These are phyloP conservation scores for Chloropsis hardwickii DNA, from an alignment of 2,113 vertebrate species.

Conservation along the genomic window DNA sequence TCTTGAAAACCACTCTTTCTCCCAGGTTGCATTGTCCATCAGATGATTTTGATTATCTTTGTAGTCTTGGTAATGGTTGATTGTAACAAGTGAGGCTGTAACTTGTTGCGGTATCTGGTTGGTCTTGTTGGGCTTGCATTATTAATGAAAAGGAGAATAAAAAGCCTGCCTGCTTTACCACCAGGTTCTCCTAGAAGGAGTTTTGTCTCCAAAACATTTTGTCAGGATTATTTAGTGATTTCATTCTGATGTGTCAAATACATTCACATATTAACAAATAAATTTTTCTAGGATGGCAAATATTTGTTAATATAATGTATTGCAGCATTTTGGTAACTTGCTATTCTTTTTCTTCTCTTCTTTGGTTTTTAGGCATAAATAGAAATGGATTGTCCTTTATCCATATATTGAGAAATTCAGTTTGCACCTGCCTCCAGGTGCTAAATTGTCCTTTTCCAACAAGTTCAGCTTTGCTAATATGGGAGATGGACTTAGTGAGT, in stretches of 20 bases:
- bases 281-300: background rate
- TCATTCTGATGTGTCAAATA: background rate
- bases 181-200: background rate
- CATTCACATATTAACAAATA: background rate
- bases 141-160: background rate
- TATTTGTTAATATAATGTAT: background rate
- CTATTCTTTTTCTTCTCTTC: background rate
- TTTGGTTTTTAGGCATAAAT: background rate
- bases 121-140: background rate
- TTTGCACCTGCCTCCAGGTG: background rate
- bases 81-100: background rate
- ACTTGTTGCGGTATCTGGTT: background rate
- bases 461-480: background rate
- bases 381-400: background rate
- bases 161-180: background rate
- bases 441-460: background rate
- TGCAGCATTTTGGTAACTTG: background rate
- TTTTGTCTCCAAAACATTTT: background rate
- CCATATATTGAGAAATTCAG: background rate
- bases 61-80: background rate
- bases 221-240: background rate
- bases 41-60: background rate
- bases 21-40: background rate
- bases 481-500: background rate
- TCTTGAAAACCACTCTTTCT: background rate